Base-by-base conservation (phyloP, 2,113 vertebrate species). In the Vimba vimba region DNA sequence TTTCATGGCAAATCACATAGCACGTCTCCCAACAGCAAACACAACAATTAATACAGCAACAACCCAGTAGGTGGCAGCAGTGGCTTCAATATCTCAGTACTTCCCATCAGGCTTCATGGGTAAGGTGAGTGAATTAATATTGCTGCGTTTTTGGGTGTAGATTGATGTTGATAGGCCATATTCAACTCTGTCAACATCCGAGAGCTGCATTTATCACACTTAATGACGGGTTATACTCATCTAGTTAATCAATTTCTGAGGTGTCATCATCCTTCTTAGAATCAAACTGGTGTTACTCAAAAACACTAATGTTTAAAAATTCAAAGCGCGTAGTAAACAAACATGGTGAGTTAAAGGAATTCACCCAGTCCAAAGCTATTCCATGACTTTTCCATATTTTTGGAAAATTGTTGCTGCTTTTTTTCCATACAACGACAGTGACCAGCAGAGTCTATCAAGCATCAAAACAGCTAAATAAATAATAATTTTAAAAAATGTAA, bases 31-130 rank as follows among this genome's bases (percentile, higher is more conserved):
- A 77, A 55, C 74, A 77, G n/a, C 25, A 77, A 55, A 50, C 45
- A 6, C 4, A 10, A 25, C 7, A 77, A 7, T 25, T n/a, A 60
- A 19, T 60, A 39, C 55, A 33, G 77, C 6, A 39, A 60, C 12
- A n/a, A 36, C 12, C 50, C 73, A 52, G 86, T 59, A 62, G 94
- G 85, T 92, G 92, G 91, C 92, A 94, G 94, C 91, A 93, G 86
- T 87, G 90, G 60, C 84, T 86, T 87, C 83, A 74, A 79, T 64
- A 66, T 88, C 9, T 23, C 9, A 30, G 82, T n/a, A 33, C 3
- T 47, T 11, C 66, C n/a, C 19, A 30, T 36, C 1, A 36, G 13
- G 39, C 43, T 15, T 74, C 8, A 27, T 11, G 21, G n/a, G 10
- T 19, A 23, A 27, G 30, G 69, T 66, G 59, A 77, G 33, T 52